Evolutionary conservation across 35 echinoderm and acorn worm genomes (phyloP).

Genomic region (Amphiura filiformis): DNA sequence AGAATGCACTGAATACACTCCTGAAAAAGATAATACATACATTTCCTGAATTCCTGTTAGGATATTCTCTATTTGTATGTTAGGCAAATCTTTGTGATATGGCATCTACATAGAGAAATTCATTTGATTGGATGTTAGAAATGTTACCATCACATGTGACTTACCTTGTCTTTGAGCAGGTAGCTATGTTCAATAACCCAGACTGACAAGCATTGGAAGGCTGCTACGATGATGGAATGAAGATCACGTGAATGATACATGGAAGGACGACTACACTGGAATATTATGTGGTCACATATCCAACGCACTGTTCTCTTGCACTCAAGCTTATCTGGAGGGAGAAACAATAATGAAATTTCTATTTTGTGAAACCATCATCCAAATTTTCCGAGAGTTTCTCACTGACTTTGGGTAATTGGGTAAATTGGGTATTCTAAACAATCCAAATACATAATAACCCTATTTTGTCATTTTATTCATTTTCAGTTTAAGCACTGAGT

Average conservation of each 20-base stretch:
- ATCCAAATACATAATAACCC: too few species aligned
- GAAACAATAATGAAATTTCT: too few species aligned
- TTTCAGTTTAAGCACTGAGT: too few species aligned
- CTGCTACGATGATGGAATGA: conserved; percentile 96
- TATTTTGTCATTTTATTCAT: too few species aligned
- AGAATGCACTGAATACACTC: conserved; percentile 91
- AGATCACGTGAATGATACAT: conserved; percentile 91
- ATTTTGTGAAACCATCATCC: too few species aligned
- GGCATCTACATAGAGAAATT: too few species aligned
- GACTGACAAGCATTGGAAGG: conserved; percentile 87
- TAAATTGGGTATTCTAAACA: background rate
- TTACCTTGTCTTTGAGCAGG: conserved; percentile 87
- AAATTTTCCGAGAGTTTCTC: background rate
- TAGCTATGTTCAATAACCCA: conserved; percentile 91
- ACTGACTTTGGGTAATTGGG: background rate
- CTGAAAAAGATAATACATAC: conserved; percentile 25
- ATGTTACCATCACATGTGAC: too few species aligned
- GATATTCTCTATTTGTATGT: too few species aligned
- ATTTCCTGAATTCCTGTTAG: too few species aligned
- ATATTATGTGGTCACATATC: conserved; percentile 87
- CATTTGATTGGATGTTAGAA: too few species aligned
- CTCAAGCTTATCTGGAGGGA: conserved; percentile 76
- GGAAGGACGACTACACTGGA: conserved; percentile 90
- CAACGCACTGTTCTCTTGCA: conserved; percentile 85
- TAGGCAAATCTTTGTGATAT: too few species aligned